A percentile compares a stretch with the other conserved stretches of the same genome.
phyloP scores from a whole-genome alignment of 2,888 invertebrate species.

The Trachelus tabidus region DNA sequence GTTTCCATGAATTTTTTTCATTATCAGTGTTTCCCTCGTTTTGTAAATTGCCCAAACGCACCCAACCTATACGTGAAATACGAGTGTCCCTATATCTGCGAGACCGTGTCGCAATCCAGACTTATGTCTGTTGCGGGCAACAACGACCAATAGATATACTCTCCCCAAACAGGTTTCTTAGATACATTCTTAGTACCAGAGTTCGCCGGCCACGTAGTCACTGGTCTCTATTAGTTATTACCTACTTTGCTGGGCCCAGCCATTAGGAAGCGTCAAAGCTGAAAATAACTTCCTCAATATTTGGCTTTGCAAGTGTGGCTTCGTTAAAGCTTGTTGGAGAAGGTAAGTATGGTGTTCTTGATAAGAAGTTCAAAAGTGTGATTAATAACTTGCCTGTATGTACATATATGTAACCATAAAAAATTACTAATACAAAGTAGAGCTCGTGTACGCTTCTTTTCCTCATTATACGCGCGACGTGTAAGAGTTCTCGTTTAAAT shows the following conservation, averaged over 20 bases:
- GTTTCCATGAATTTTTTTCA: background rate
- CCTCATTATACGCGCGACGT: background rate
- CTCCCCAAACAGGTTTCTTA: constrained; percentile 50
- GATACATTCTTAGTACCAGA: constrained; percentile 36
- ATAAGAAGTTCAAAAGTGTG: background rate
- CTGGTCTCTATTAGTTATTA: constrained; percentile 4
- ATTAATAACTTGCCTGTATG: background rate
- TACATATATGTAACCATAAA: background rate
- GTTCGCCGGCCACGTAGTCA: constrained; percentile 24
- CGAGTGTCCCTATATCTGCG: background rate
- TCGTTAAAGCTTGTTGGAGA: background rate
- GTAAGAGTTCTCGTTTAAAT: background rate
- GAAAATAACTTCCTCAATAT: background rate
- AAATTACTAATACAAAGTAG: background rate
- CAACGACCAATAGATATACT: constrained; percentile 13
- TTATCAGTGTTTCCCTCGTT: background rate
- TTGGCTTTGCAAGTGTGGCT: background rate
- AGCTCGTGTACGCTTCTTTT: background rate
- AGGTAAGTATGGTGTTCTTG: background rate
- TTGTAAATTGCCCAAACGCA: background rate
- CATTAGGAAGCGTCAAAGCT: background rate
- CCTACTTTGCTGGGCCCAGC: background rate
- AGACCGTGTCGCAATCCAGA: background rate
- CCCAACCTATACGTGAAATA: background rate
- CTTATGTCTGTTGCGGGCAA: background rate